Evolutionary conservation across 1,140 invertebrate genomes (phyloP).

Genomic region (Drosophila busckii): DNA sequence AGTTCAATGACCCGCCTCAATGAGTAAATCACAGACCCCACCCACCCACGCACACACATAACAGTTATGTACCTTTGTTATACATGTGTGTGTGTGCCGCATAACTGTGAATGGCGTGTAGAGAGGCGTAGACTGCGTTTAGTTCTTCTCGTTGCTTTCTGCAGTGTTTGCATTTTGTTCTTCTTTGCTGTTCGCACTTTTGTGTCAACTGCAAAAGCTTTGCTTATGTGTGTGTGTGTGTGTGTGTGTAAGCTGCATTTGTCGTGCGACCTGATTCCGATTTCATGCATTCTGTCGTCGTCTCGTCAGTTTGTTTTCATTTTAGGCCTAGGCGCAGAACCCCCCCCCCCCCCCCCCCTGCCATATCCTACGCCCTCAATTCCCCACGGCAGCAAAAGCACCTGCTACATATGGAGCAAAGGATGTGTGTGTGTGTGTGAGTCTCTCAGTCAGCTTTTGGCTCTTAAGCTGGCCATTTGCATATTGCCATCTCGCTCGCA

Average conservation of each 20-base stretch:
- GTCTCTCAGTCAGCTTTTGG: too few species aligned
- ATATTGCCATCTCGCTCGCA: constrained; percentile 21
- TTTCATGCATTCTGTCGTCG: constrained; percentile 32
- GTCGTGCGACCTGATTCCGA: constrained; percentile 41
- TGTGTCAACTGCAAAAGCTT: constrained; percentile 35
- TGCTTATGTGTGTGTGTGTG: background rate
- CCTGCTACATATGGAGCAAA: too few species aligned
- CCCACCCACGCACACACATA: constrained; percentile 24
- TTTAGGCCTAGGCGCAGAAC: constrained; percentile 26
- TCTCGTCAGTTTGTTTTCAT: constrained; percentile 37
- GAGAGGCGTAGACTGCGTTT: too few species aligned
- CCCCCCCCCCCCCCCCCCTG: too few species aligned
- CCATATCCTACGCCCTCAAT: too few species aligned
- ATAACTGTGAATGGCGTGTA: constrained; percentile 34
- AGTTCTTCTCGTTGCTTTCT: constrained; percentile 13
- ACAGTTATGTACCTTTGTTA: background rate
- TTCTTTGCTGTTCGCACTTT: constrained; percentile 37
- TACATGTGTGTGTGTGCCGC: too few species aligned
- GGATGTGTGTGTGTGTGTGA: too few species aligned
- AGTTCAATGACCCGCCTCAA: constrained; percentile 68
- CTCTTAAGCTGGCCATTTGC: constrained; percentile 14
- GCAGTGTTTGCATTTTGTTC: constrained; percentile 25
- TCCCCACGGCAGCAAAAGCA: too few species aligned
- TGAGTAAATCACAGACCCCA: constrained; percentile 65
- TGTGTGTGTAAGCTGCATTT: constrained; percentile 32